Conservation (phyloP, 2,797 vertebrate species). For the Capromys pilorides region DNA sequence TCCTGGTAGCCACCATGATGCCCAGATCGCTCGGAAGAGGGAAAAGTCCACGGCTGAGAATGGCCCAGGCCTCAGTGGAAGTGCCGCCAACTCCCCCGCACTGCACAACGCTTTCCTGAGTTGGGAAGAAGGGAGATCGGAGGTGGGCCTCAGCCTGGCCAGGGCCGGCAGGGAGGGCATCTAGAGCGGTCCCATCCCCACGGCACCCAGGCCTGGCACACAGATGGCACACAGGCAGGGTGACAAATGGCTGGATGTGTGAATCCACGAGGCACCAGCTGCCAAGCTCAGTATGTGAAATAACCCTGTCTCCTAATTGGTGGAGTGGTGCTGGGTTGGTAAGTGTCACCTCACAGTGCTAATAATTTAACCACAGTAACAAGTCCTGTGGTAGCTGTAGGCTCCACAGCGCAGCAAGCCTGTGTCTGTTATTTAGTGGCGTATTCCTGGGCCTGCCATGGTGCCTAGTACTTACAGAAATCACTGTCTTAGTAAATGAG, state of each 20-base stretch:
- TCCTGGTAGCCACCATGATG: background rate
- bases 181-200: background rate
- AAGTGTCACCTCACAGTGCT: background rate
- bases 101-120: background rate
- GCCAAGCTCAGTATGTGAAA: background rate
- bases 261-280: background rate
- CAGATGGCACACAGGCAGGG: background rate
- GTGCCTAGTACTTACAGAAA: background rate
- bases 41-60: background rate
- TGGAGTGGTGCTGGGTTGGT: background rate
- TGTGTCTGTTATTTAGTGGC: background rate
- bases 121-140: background rate
- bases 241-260: background rate
- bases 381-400: background rate
- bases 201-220: background rate
- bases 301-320: background rate
- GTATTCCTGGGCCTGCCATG: background rate
- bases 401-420: background rate
- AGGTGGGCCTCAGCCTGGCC: background rate
- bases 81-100: background rate
- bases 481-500: background rate
- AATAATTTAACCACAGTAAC: background rate
- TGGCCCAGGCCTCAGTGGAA: background rate
- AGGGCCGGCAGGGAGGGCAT: background rate
- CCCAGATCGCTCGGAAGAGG: background rate